phyloP scores from a whole-genome alignment of 2,113 vertebrate genomes.

The Pedetes capensis region DNA sequence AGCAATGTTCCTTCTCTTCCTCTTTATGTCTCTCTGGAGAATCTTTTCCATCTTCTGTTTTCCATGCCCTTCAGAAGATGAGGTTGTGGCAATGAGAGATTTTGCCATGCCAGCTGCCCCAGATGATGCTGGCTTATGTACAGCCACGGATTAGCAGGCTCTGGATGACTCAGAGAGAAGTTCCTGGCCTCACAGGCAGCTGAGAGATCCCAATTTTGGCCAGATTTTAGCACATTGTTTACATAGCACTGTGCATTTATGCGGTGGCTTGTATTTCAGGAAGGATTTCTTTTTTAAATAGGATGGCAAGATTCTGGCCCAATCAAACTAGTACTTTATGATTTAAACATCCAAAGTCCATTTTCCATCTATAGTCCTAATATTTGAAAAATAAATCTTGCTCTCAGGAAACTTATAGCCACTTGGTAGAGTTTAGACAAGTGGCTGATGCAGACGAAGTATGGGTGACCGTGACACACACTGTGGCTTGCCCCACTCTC shows the following conservation, averaged over 20 bases:
- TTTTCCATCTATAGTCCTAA: background rate
- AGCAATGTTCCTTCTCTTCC: background rate
- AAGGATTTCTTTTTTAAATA: background rate
- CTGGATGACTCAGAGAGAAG: background rate
- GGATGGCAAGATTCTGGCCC: background rate
- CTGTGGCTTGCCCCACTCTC: accelerated
- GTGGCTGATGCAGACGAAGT: background rate
- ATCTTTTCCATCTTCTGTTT: background rate
- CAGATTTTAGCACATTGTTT: background rate
- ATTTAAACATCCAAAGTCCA: background rate
- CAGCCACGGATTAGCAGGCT: background rate
- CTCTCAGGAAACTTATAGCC: background rate
- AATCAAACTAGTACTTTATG: background rate
- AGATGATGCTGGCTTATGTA: background rate
- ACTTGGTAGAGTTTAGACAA: background rate
- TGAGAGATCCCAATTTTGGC: background rate
- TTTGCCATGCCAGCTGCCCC: background rate
- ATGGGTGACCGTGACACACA: accelerated
- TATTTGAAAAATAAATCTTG: conserved; percentile 47
- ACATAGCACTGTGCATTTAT: background rate
- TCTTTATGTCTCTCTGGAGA: background rate
- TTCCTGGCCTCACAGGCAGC: background rate
- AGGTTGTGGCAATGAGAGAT: background rate
- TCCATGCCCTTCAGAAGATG: background rate
- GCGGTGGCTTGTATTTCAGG: background rate